Conservation (phyloP, 2,888 invertebrate genomes). For the Trimorus sp. region DNA sequence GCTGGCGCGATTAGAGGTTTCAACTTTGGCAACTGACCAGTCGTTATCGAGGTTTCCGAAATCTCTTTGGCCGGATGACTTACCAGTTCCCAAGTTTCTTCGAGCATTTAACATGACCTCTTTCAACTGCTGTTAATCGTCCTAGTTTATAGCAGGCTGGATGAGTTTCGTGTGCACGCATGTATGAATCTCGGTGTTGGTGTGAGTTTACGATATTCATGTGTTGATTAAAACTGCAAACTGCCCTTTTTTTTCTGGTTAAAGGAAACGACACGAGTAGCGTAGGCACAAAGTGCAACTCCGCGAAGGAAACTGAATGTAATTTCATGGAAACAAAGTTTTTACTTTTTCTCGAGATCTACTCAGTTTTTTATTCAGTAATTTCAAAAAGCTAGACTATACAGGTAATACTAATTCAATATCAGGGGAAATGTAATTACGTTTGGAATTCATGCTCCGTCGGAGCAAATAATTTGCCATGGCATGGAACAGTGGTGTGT, state of each 20-base stretch:
- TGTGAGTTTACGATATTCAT: too few relatives aligned
- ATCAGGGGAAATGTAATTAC: slow-evolving; percentile 81
- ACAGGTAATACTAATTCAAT: slow-evolving; percentile 81
- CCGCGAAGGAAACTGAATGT: background rate
- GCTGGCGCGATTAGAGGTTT: slow-evolving; percentile 67
- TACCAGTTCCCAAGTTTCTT: slow-evolving; percentile 48
- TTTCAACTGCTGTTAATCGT: slow-evolving; percentile 24
- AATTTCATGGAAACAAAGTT: slow-evolving; percentile 28
- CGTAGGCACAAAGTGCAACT: background rate
- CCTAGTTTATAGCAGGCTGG: background rate
- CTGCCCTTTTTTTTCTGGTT: too few relatives aligned
- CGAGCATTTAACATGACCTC: slow-evolving; percentile 36
- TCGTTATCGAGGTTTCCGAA: slow-evolving; percentile 57
- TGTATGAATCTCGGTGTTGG: too few relatives aligned
- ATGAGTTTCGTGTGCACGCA: background rate
- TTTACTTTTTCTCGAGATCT: slow-evolving; percentile 39
- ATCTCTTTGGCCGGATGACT: slow-evolving; percentile 44
- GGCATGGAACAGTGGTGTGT: slow-evolving; percentile 72
- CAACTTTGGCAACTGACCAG: slow-evolving; percentile 65
- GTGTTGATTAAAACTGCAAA: too few relatives aligned
- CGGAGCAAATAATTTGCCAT: slow-evolving; percentile 81
- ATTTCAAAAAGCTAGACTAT: slow-evolving; percentile 69
- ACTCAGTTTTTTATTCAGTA: slow-evolving; percentile 61
- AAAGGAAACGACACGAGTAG: background rate
- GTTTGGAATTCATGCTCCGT: slow-evolving; percentile 81